These are phyloP conservation scores for Parnassius apollo DNA, from an alignment of 2,888 invertebrate genomes.

Conservation along the genomic window DNA sequence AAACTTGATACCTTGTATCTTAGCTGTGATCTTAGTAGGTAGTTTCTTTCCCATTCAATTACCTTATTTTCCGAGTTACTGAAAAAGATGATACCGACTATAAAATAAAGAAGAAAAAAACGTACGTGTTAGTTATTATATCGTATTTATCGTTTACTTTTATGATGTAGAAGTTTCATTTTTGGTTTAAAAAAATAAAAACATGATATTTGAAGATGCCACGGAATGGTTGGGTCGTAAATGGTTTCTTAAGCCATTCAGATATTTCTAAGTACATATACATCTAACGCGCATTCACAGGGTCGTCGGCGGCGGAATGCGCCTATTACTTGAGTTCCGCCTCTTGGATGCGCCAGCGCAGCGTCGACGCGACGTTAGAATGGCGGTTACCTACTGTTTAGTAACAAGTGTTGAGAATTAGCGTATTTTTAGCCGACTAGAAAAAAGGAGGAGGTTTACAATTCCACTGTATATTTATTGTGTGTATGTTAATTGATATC, in stretches of 20 bases:
- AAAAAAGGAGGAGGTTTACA: no score
- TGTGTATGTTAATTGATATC: no score
- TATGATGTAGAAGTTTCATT: neutral
- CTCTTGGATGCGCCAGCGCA: conserved; percentile 47
- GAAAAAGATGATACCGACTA: no score
- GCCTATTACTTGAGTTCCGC: conserved; percentile 71
- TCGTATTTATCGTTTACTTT: no score
- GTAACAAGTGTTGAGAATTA: conserved; percentile 38
- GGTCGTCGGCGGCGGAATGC: conserved; percentile 58
- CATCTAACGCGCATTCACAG: conserved; percentile 55
- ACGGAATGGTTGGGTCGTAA: conserved; percentile 36
- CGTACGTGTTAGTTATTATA: no score
- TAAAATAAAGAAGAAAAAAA: no score
- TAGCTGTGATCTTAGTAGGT: no score
- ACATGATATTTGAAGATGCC: conserved; percentile 6
- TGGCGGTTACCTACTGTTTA: conserved; percentile 51
- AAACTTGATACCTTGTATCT: no score
- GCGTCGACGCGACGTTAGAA: conserved; percentile 49
- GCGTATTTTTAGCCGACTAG: neutral
- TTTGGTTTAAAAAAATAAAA: neutral
- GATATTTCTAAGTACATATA: conserved; percentile 51
- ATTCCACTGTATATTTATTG: no score
- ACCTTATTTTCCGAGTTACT: no score
- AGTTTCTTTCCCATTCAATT: no score
- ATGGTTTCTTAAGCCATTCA: conserved; percentile 60